Evolutionary conservation across 2,113 vertebrate species (phyloP), one percentile per base, ranked within the genome.

Genomic region (Cavia aperea): DNA sequence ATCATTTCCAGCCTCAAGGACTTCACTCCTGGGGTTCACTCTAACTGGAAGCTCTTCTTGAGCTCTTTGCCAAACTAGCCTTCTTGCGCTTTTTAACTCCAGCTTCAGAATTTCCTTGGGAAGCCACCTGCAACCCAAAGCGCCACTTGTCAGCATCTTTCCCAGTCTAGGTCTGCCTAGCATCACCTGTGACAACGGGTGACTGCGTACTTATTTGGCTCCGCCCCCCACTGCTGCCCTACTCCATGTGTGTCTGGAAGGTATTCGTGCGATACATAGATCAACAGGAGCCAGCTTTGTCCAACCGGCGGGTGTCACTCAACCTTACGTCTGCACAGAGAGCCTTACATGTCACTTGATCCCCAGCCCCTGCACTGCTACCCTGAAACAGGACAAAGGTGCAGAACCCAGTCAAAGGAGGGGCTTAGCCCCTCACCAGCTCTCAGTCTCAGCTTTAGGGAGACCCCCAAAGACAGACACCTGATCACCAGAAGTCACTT

Each of bases 181-280:
- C 2, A 58, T 31, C 39, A 63, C 51, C 24, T 29, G 49, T 23
- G 31, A 63, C n/a, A 31, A 83, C 31, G 56, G 79, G 39, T 46
- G 26, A 60, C n/a, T 46, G 60, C 5, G 56, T 16, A 62, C 21
- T 8, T 29, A 43, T 12, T 10, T 7, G 31, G 79, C n/a, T 84
- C n/a, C n/a, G 15, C 54, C 4, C 13, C 60, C 13, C 15, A 6
- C 46, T 6, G 4, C 33, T 72, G 16, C n/a, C 2, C 10, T 5
- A 16, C 56, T n/a, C 0, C 0, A 33, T 0, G 3, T 33, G 63
- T 33, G 29, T 33, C 63, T 14, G 11, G 12, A 11, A 33, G 31
- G 8, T 16, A 73, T 72, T n/a, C 68, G 54, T 18, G 63, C 58
- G 88, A 73, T 56, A 86, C 56, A 43, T 0, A 2, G 77, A 54